phyloP scores from a whole-genome alignment of 2,888 invertebrate genomes.

The Idaea aversata region DNA sequence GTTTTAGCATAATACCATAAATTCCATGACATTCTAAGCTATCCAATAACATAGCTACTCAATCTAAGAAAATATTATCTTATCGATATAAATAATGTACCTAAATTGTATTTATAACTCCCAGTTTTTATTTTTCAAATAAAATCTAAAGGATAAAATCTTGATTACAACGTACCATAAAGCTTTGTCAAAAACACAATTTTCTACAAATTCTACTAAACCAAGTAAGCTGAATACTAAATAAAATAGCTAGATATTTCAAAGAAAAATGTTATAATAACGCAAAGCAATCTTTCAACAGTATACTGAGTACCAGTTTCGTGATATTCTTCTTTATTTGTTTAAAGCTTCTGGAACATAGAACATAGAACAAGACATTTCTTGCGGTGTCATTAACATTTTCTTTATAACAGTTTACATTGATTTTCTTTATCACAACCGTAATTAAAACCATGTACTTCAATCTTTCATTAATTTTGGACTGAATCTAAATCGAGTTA shows the following conservation, averaged over 20 bases:
- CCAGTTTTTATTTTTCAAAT: not conserved
- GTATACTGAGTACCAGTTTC: not conserved
- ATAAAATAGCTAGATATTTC: not conserved
- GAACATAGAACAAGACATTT: too few species aligned
- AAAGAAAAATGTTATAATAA: constrained; percentile 1
- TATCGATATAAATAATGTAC: not conserved
- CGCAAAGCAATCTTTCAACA: not conserved
- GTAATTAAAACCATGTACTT: too few species aligned
- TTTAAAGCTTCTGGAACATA: constrained; percentile 21
- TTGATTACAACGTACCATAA: not conserved
- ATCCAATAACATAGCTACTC: not conserved
- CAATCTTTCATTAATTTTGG: too few species aligned
- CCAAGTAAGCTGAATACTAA: not conserved
- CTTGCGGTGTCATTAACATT: constrained; percentile 25
- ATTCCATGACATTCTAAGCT: not conserved
- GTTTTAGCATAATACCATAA: not conserved
- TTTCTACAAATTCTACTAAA: not conserved
- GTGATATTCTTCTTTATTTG: constrained; percentile 19
- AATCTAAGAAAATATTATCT: not conserved
- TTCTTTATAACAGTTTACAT: constrained; percentile 7
- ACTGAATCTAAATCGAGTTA: too few species aligned
- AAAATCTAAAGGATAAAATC: not conserved
- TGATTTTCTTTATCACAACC: too few species aligned
- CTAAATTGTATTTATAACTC: not conserved
- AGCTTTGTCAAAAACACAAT: not conserved